A percentile compares a stretch with the other conserved stretches of the same genome.
These are phyloP conservation scores for Amphiprion percula DNA, from an alignment of 2,113 vertebrate genomes.

Conservation along the genomic window DNA sequence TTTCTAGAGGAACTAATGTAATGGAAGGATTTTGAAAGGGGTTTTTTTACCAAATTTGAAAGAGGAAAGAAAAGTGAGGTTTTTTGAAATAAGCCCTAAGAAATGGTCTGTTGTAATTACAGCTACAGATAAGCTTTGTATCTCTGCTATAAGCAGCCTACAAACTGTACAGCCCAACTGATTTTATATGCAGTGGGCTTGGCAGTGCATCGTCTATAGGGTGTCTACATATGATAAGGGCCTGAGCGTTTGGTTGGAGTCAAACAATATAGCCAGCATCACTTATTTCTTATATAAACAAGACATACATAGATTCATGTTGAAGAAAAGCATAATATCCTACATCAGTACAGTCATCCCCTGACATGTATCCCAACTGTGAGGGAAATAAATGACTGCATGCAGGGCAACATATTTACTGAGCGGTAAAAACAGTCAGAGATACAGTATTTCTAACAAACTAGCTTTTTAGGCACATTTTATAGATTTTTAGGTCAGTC, in stretches of 20 bases:
- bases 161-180: neutral
- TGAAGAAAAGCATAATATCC: neutral
- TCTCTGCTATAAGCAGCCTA: conserved; percentile 16
- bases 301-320: neutral
- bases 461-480: too few species aligned
- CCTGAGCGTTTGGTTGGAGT: neutral
- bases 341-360: neutral
- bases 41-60: conserved; percentile 25
- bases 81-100: neutral
- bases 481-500: too few species aligned
- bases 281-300: neutral
- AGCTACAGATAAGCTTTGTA: conserved; percentile 8
- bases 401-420: neutral
- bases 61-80: conserved; percentile 29
- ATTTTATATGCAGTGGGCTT: conserved; percentile 5
- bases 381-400: too few species aligned
- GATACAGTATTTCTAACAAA: too few species aligned
- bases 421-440: neutral
- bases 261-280: neutral
- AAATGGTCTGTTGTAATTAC: conserved; percentile 34
- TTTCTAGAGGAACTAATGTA: conserved; percentile 18
- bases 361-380: too few species aligned
- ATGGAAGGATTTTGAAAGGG: conserved; percentile 37
- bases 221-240: conserved; percentile 32
- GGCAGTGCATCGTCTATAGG: conserved; percentile 1